Percentiles rank a stretch among this genome's conserved stretches.
Evolutionary conservation across 2,113 vertebrate species (phyloP).

Genomic region (Cryptotis parvus): DNA sequence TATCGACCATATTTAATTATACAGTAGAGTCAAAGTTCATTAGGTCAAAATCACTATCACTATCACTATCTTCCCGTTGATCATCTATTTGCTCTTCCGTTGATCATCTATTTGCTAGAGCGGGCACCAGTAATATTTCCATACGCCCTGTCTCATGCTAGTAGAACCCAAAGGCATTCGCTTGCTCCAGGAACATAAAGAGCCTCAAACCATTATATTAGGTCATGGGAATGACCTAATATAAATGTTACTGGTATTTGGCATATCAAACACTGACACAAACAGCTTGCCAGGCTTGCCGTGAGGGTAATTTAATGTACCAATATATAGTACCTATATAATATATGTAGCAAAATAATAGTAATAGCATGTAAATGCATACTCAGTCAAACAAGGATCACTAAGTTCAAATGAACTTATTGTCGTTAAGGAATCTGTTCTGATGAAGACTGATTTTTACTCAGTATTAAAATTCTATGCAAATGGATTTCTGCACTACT

Average conservation of each 20-base stretch:
- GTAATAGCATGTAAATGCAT: constrained; percentile 30
- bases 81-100: too few species aligned
- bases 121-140: too few species aligned
- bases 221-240: too few species aligned
- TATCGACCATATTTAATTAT: background rate
- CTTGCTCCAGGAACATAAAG: too few species aligned
- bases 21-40: constrained; percentile 3
- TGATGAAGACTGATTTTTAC: constrained; percentile 38
- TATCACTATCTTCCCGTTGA: too few species aligned
- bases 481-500: constrained; percentile 15
- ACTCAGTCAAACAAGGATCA: background rate
- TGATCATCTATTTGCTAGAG: too few species aligned
- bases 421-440: constrained; percentile 7
- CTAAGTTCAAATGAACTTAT: constrained; percentile 23
- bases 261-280: too few species aligned
- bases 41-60: constrained; percentile 52
- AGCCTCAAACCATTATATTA: too few species aligned
- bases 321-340: constrained; percentile 12
- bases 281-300: too few species aligned
- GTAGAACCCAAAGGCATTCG: too few species aligned
- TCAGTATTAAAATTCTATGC: constrained; percentile 42
- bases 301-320: background rate
- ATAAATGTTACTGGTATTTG: too few species aligned
- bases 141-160: too few species aligned
- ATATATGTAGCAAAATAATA: background rate